These are phyloP conservation scores for Conus canariensis DNA, from an alignment of 2,888 invertebrate species.

Conservation along the genomic window DNA sequence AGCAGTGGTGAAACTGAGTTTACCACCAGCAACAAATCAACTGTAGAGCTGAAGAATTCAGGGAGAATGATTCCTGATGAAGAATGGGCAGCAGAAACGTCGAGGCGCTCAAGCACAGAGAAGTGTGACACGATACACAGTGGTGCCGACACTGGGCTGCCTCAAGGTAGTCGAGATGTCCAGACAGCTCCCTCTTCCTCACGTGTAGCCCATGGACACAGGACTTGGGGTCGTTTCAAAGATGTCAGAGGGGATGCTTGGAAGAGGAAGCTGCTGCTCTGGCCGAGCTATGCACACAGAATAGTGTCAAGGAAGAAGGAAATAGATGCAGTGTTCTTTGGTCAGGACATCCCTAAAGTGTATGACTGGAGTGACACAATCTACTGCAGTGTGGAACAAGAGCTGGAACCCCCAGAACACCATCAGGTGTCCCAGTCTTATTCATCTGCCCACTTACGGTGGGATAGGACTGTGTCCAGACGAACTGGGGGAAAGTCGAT, in stretches of 20 bases:
- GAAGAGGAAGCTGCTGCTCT: constrained; percentile 16
- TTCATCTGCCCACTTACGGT: not conserved
- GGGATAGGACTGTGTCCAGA: not conserved
- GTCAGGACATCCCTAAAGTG: not conserved
- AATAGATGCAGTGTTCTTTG: not conserved
- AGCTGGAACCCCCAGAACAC: not conserved
- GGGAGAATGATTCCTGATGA: no score
- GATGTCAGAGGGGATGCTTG: constrained; percentile 7
- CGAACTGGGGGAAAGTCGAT: not conserved
- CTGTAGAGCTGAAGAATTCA: no score
- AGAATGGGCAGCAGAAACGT: no score
- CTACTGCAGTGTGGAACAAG: not conserved
- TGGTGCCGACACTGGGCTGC: not conserved
- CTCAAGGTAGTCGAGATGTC: not conserved
- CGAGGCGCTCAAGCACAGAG: not conserved
- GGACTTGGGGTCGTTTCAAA: not conserved
- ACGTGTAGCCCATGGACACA: no score
- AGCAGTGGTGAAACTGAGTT: not conserved
- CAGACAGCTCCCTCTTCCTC: not conserved
- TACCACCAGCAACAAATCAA: not conserved
- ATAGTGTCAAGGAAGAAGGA: not conserved
- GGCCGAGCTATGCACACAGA: not conserved
- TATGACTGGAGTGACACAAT: not conserved
- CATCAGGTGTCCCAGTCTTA: not conserved
- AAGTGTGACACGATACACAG: not conserved